Percentiles rank a stretch among this genome's conserved stretches.
Conservation (phyloP, 2,888 invertebrate species). For the Podabrus alpinus region DNA sequence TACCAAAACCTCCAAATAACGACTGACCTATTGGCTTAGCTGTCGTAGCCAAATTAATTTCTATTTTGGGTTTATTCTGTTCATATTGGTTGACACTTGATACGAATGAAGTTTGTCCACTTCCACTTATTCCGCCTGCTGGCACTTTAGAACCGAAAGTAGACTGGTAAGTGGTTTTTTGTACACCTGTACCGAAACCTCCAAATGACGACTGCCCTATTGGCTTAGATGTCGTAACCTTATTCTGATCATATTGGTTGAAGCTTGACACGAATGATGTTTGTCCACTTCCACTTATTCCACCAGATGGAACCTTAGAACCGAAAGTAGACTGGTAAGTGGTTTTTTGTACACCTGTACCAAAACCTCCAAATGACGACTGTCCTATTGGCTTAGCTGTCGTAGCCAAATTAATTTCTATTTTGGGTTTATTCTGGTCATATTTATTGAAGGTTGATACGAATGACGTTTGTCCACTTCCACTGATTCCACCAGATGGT, state of each 20-base stretch:
- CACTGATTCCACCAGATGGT: neutral
- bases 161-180: too few species aligned
- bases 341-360: neutral
- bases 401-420: neutral
- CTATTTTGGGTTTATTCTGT: neutral
- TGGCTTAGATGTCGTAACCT: neutral
- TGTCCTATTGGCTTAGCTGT: neutral
- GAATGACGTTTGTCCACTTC: neutral
- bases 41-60: neutral
- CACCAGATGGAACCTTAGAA: neutral
- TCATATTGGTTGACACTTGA: neutral
- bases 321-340: neutral
- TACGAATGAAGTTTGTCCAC: neutral
- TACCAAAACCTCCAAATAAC: neutral
- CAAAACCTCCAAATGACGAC: neutral
- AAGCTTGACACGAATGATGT: neutral
- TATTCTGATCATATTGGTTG: neutral
- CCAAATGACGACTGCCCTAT: neutral
- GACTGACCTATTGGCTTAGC: neutral
- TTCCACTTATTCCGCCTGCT: neutral
- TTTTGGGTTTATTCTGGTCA: neutral
- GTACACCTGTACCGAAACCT: too few species aligned
- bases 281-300: neutral
- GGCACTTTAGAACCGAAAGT: neutral
- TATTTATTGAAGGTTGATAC: neutral